Conservation (phyloP, 2,113 vertebrate genomes). For the Pandion haliaetus region DNA sequence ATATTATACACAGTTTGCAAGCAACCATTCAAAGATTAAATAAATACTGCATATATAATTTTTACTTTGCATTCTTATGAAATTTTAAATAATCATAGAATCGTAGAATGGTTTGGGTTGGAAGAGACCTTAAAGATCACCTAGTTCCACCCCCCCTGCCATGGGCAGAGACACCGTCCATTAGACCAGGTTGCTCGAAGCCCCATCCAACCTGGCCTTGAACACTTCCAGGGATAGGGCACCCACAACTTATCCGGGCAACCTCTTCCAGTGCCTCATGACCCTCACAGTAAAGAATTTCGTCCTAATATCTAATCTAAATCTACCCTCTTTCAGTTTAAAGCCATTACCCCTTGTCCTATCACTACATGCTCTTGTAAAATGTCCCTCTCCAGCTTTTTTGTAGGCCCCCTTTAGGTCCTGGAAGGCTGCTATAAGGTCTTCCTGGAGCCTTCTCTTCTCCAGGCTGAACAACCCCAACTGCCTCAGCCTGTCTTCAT, state of each 20-base stretch:
- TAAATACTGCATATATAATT: neutral
- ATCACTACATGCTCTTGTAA: neutral
- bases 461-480: neutral
- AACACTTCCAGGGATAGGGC: neutral
- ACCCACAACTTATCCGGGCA: neutral
- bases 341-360: neutral
- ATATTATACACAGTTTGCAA: neutral
- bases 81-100: neutral
- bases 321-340: neutral
- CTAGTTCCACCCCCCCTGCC: fast-evolving
- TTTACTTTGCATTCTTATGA: neutral
- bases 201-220: neutral
- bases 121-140: neutral
- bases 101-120: neutral
- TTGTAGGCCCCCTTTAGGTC: neutral
- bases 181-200: neutral
- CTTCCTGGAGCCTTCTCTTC: neutral
- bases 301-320: neutral
- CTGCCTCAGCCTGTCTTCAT: neutral
- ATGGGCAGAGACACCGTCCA: neutral
- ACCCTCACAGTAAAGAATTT: neutral
- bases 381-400: neutral
- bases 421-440: neutral
- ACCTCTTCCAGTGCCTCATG: neutral
- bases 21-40: neutral